A percentile compares a stretch with the other conserved stretches of the same genome.
phyloP scores from a whole-genome alignment of 2,113 vertebrate species.

The Pyrgilauda ruficollis region DNA sequence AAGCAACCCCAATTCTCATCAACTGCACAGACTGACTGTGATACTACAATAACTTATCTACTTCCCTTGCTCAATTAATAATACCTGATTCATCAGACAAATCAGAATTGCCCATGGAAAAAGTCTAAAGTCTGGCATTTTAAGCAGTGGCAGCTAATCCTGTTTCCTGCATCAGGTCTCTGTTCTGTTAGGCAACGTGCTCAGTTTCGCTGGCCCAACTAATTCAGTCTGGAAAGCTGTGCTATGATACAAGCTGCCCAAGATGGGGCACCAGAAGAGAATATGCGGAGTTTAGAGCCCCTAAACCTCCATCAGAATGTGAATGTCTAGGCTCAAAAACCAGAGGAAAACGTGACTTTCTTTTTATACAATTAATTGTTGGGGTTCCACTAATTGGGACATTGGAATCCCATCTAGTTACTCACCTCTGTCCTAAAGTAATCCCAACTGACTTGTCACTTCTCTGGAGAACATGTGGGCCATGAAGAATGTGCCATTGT shows the following conservation, averaged over 20 bases:
- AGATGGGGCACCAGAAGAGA: background rate
- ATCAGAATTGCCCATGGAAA: background rate
- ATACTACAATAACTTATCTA: background rate
- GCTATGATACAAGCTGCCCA: background rate
- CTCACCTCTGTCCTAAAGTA: background rate
- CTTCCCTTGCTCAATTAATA: background rate
- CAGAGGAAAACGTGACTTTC: background rate
- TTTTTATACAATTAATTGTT: background rate
- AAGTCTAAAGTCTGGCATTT: background rate
- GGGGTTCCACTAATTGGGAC: background rate
- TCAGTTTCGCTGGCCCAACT: rapidly evolving
- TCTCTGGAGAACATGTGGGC: background rate
- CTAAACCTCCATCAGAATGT: background rate
- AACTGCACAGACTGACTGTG: background rate
- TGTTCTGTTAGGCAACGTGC: rapidly evolving
- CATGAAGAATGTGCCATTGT: background rate
- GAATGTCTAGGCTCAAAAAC: background rate
- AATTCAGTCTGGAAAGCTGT: background rate
- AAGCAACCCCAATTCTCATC: background rate
- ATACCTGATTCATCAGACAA: background rate
- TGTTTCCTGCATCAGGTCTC: background rate
- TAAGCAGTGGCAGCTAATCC: background rate
- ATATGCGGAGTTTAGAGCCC: background rate
- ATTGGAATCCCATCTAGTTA: background rate
- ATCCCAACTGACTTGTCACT: background rate